These are phyloP conservation scores for Etheostoma cragini DNA, from an alignment of 2,113 vertebrate genomes.

Conservation along the genomic window DNA sequence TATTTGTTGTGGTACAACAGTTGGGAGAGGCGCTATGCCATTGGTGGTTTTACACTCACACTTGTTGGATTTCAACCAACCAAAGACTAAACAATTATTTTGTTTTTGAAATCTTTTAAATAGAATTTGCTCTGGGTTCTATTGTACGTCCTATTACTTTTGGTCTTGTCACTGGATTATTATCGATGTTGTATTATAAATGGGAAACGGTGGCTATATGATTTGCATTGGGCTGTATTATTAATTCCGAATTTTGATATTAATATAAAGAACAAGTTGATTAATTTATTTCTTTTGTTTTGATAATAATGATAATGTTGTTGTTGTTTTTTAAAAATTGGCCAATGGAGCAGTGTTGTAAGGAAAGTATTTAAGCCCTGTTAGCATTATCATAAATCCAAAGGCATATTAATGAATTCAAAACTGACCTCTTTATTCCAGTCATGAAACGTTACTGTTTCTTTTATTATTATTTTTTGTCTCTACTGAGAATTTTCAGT, in stretches of 20 bases:
- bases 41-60: slow-evolving; percentile 85
- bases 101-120: slow-evolving; percentile 46
- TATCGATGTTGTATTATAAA: slow-evolving; percentile 82
- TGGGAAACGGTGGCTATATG: slow-evolving; percentile 74
- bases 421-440: slow-evolving; percentile 76
- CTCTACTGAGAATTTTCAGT: slow-evolving; percentile 71
- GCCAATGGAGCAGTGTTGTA: slow-evolving; percentile 84
- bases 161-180: slow-evolving; percentile 71
- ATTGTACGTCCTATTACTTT: slow-evolving; percentile 47
- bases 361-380: slow-evolving; percentile 85
- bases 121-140: slow-evolving; percentile 61
- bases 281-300: slow-evolving; percentile 86
- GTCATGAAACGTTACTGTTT: slow-evolving; percentile 29
- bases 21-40: slow-evolving; percentile 89
- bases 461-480: slow-evolving; percentile 18
- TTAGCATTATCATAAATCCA: slow-evolving; percentile 80
- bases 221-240: slow-evolving; percentile 79
- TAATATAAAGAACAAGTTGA: slow-evolving; percentile 90
- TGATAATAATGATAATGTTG: slow-evolving; percentile 62
- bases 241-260: slow-evolving; percentile 83
- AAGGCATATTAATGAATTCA: slow-evolving; percentile 63
- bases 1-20: slow-evolving; percentile 98
- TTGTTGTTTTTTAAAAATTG: slow-evolving; percentile 68
- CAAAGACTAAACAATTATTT: slow-evolving; percentile 83
- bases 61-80: slow-evolving; percentile 91